A percentile compares a stretch with the other conserved stretches of the same genome.
Evolutionary conservation across 1,140 invertebrate species (phyloP).

Genomic region (Caenorhabditis inopinata): DNA sequence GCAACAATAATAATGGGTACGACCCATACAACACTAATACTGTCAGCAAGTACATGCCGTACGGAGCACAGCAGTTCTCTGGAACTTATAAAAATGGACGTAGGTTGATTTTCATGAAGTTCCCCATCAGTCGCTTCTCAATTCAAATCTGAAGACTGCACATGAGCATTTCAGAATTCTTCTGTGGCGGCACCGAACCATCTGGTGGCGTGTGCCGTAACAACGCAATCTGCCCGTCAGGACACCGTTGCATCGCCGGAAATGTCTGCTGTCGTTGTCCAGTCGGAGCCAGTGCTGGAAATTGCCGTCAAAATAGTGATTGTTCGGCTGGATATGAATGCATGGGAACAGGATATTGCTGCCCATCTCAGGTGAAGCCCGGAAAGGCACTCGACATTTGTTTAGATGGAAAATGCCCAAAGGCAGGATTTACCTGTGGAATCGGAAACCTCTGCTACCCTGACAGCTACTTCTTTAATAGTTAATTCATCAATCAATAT

Average conservation of each 20-base stretch:
- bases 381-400: not conserved
- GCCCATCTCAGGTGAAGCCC: not conserved
- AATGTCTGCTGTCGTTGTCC: slow-evolving; percentile 11
- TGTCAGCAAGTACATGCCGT: slow-evolving; percentile 4
- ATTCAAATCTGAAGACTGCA: no score
- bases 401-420: not conserved
- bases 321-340: slow-evolving; percentile 19
- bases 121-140: no score
- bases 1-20: no score
- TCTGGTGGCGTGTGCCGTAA: slow-evolving; percentile 2
- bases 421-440: not conserved
- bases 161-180: slow-evolving; percentile 8
- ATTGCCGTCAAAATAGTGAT: not conserved
- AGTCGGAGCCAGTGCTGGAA: not conserved
- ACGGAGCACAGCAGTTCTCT: slow-evolving; percentile 17
- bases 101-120: no score
- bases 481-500: no score
- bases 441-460: slow-evolving; percentile 6
- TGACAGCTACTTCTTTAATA: slow-evolving; percentile 29
- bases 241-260: slow-evolving; percentile 5
- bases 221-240: not conserved
- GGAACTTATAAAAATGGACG: slow-evolving; percentile 22
- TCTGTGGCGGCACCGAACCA: slow-evolving; percentile 15
- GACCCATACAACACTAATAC: not conserved
- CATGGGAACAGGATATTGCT: not conserved